phyloP scores from a whole-genome alignment of 1,140 invertebrate genomes.

The Drosophila kohkoa region DNA sequence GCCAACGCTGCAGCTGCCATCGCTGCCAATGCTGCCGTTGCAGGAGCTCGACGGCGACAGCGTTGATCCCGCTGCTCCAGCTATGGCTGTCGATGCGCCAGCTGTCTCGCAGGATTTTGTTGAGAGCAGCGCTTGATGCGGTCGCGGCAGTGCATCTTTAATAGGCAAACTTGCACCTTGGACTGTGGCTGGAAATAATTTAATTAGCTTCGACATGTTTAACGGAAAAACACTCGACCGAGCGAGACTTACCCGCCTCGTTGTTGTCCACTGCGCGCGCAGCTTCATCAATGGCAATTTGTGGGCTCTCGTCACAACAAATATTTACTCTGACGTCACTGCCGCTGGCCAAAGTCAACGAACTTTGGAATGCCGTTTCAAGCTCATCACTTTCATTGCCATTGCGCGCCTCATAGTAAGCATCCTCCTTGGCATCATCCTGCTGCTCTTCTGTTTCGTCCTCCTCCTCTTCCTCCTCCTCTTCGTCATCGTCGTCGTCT shows the following conservation, averaged over 20 bases:
- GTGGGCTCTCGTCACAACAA: conserved; percentile 38
- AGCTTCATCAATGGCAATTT: conserved; percentile 4
- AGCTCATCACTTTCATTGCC: conserved; percentile 73
- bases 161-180: conserved; percentile 11
- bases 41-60: conserved; percentile 79
- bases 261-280: conserved; percentile 5
- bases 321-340: conserved; percentile 67
- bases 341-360: conserved; percentile 56
- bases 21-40: conserved; percentile 76
- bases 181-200: conserved; percentile 6
- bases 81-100: not conserved
- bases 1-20: conserved; percentile 73
- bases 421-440: conserved; percentile 66
- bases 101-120: conserved; percentile 77
- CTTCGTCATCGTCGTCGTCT: conserved; percentile 42
- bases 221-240: too few species aligned
- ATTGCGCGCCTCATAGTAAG: conserved; percentile 66
- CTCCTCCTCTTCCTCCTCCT: conserved; percentile 35
- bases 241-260: conserved; percentile 39
- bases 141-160: not conserved
- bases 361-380: conserved; percentile 70
- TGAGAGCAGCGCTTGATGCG: conserved; percentile 67
- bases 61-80: conserved; percentile 40
- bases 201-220: not conserved
- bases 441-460: conserved; percentile 56